Evolutionary conservation across 2,888 invertebrate species (phyloP).

Genomic region (Aporophyla nigra): DNA sequence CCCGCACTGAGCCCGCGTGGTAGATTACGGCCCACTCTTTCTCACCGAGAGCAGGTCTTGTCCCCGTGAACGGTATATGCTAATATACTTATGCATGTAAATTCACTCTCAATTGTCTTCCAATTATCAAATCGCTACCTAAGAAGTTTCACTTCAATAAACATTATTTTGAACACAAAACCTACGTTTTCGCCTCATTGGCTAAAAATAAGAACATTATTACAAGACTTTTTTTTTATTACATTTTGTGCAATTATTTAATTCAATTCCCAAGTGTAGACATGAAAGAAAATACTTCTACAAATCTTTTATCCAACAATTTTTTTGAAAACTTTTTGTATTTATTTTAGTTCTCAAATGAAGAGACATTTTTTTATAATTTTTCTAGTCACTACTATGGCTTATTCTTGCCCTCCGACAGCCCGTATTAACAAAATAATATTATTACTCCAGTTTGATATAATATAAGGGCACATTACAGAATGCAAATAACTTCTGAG

Average conservation of each 20-base stretch:
- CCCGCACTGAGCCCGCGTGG: too few relatives aligned
- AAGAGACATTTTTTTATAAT: not conserved
- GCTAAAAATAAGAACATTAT: slow-evolving; percentile 23
- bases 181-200: not conserved
- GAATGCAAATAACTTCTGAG: not conserved
- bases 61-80: too few relatives aligned
- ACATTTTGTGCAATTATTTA: slow-evolving; percentile 12
- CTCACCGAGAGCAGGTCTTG: too few relatives aligned
- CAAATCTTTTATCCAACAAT: not conserved
- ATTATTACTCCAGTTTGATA: slow-evolving; percentile 26
- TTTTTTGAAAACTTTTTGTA: not conserved
- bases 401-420: slow-evolving; percentile 5
- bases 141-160: slow-evolving; percentile 6
- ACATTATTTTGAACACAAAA: not conserved
- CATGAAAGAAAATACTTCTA: not conserved
- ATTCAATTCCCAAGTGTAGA: not conserved
- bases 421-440: not conserved
- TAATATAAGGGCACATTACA: slow-evolving; percentile 2
- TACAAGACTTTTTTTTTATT: slow-evolving; percentile 9
- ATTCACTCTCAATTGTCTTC: not conserved
- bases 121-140: not conserved
- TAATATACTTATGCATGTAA: too few relatives aligned
- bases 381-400: slow-evolving; percentile 16
- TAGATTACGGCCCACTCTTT: too few relatives aligned
- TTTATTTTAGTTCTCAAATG: not conserved